These are phyloP conservation scores for Lepidurus couesii DNA, from an alignment of 1,140 invertebrate species.

Conservation along the genomic window DNA sequence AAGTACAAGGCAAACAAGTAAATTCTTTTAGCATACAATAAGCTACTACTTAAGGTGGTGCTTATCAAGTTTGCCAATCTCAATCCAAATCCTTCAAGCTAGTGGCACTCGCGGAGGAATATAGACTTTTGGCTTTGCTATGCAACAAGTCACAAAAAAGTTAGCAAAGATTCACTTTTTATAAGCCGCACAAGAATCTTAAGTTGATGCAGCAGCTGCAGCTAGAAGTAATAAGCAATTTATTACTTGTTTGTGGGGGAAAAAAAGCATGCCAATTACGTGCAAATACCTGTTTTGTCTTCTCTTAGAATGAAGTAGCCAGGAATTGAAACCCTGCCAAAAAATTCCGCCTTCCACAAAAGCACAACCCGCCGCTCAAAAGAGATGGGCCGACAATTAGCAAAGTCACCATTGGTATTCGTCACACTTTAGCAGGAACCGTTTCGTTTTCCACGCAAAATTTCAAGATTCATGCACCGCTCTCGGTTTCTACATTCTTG, in stretches of 20 bases:
- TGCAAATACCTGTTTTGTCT: too few species aligned
- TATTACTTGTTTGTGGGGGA: too few species aligned
- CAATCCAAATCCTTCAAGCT: background rate
- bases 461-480: too few species aligned
- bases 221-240: background rate
- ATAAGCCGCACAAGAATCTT: background rate
- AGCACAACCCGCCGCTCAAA: too few species aligned
- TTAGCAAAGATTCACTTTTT: background rate
- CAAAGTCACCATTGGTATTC: too few species aligned
- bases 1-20: background rate
- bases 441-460: too few species aligned
- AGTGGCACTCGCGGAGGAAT: background rate
- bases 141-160: background rate
- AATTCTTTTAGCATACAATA: background rate
- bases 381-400: too few species aligned
- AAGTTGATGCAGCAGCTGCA: background rate
- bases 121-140: background rate
- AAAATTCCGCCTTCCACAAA: too few species aligned
- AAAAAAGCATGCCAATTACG: too few species aligned
- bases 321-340: too few species aligned
- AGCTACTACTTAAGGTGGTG: background rate
- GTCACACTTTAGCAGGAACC: too few species aligned
- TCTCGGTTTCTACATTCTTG: background rate
- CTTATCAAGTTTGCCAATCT: background rate
- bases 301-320: too few species aligned